Conservation (phyloP, 2,113 vertebrate species). For the Sula dactylatra region DNA sequence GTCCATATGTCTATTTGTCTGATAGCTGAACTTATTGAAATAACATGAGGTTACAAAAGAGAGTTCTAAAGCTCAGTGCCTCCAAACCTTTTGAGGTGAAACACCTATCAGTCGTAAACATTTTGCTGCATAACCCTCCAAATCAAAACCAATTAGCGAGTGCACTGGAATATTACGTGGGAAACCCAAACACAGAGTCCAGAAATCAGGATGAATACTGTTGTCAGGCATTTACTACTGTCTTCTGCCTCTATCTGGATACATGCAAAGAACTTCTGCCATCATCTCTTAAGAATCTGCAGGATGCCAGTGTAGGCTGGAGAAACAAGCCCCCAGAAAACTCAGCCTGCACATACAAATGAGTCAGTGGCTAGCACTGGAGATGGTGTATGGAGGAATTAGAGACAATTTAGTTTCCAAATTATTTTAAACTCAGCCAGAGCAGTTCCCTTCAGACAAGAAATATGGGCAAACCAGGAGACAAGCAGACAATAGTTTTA, state of each 20-base stretch:
- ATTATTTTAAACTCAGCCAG: neutral
- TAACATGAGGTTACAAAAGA: conserved; percentile 58
- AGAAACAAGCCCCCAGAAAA: neutral
- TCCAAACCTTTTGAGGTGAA: conserved; percentile 41
- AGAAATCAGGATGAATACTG: neutral
- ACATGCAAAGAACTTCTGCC: neutral
- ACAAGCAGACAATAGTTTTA: neutral
- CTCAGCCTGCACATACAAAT: neutral
- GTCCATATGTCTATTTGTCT: conserved; percentile 83
- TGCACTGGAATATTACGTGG: neutral
- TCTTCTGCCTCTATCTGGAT: neutral
- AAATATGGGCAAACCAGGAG: neutral
- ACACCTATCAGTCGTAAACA: neutral
- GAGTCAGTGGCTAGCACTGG: neutral
- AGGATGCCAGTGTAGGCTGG: neutral
- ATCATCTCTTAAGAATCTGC: neutral
- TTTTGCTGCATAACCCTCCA: neutral
- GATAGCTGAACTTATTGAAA: conserved; percentile 74
- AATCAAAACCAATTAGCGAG: neutral
- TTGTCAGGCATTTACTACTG: neutral
- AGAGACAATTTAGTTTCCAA: neutral
- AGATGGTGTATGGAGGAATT: neutral
- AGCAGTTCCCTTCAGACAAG: neutral
- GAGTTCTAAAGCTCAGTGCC: conserved; percentile 41
- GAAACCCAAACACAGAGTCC: neutral